These are phyloP conservation scores for Drosophila obscura DNA, from an alignment of 1,140 invertebrate species.

Conservation along the genomic window DNA sequence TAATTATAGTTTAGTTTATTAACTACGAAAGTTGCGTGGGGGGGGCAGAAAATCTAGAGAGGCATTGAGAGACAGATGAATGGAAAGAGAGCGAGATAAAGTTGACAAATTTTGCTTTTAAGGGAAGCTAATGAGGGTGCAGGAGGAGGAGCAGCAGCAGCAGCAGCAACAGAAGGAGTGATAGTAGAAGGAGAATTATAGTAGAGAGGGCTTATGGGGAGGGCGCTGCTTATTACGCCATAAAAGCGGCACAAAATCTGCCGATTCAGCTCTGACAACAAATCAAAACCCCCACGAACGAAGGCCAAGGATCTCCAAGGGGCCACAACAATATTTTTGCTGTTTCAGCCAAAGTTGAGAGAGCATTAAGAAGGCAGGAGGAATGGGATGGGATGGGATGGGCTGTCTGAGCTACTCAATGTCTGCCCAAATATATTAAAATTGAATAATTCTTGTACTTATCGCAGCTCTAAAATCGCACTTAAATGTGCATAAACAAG, in stretches of 20 bases:
- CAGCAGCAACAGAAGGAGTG: not conserved
- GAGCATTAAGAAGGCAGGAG: not conserved
- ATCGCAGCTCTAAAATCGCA: slow-evolving; percentile 73
- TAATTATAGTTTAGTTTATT: slow-evolving; percentile 81
- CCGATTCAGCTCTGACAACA: slow-evolving; percentile 44
- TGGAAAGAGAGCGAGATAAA: slow-evolving; percentile 49
- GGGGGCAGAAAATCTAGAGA: slow-evolving; percentile 13
- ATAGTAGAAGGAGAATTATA: not conserved
- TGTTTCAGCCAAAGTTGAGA: slow-evolving; percentile 52
- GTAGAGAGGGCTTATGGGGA: not conserved
- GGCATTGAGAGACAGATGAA: slow-evolving; percentile 61
- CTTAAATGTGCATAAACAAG: slow-evolving; percentile 65
- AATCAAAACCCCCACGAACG: slow-evolving; percentile 27
- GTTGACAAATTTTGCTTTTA: slow-evolving; percentile 75
- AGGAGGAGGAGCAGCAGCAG: not conserved
- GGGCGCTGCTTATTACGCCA: slow-evolving; percentile 6
- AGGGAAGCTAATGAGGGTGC: slow-evolving; percentile 24
- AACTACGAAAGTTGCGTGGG: slow-evolving; percentile 53
- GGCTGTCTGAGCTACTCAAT: slow-evolving; percentile 29
- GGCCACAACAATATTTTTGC: slow-evolving; percentile 39
- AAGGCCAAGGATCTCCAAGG: slow-evolving; percentile 26
- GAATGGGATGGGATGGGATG: too few species aligned
- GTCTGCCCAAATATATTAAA: slow-evolving; percentile 76
- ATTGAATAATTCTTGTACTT: slow-evolving; percentile 71
- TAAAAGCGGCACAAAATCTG: slow-evolving; percentile 41